Evolutionary conservation across 2,888 invertebrate species (phyloP).

Genomic region (Cryptocephalus moraei): DNA sequence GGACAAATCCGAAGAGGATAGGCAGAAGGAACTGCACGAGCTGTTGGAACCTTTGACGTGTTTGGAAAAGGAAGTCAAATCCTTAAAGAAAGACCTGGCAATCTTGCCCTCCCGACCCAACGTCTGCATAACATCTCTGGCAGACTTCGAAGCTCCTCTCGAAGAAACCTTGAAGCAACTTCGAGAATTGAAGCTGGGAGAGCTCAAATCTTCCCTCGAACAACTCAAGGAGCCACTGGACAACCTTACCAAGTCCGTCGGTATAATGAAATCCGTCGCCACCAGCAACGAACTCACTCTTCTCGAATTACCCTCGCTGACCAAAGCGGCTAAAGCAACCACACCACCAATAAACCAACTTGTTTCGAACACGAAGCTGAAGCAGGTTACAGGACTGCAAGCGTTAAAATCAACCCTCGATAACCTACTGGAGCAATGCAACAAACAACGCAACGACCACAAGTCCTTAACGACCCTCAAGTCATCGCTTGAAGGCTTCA

Average conservation of each 20-base stretch:
- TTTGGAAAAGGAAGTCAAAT: conserved; percentile 5
- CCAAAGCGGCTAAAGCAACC: conserved; percentile 9
- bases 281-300: conserved; percentile 14
- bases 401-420: conserved; percentile 3
- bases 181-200: conserved; percentile 1
- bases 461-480: conserved; percentile 10
- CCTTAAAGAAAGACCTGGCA: conserved; percentile 5
- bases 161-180: conserved; percentile 2
- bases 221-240: conserved; percentile 10
- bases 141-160: conserved; percentile 4
- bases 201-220: background rate
- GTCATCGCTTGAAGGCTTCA: conserved; percentile 4
- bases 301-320: conserved; percentile 15
- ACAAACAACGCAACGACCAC: conserved; percentile 18
- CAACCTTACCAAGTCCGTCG: conserved; percentile 9
- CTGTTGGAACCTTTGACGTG: conserved; percentile 8
- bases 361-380: conserved; percentile 8
- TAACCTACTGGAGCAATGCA: conserved; percentile 11
- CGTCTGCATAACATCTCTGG: conserved; percentile 4
- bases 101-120: conserved; percentile 3
- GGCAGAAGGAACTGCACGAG: conserved; percentile 1
- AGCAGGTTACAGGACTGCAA: conserved; percentile 2
- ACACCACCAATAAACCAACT: conserved; percentile 10
- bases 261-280: conserved; percentile 13
- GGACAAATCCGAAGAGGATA: conserved; percentile 3